phyloP scores from a whole-genome alignment of 2,113 vertebrate genomes.

The Plecturocebus donacophilus region DNA sequence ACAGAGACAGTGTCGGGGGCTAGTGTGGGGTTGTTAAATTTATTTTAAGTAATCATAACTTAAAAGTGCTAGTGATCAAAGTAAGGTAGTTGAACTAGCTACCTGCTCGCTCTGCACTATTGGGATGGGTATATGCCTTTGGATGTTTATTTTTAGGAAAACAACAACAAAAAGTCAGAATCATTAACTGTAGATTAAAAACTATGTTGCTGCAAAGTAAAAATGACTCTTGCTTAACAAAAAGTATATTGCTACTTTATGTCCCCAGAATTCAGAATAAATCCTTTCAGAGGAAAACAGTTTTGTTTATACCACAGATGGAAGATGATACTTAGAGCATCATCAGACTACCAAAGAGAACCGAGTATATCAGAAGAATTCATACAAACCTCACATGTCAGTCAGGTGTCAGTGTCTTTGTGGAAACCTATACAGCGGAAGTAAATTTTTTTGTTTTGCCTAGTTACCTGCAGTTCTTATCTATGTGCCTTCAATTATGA shows the following conservation, averaged over 20 bases:
- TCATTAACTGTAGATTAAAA: neutral
- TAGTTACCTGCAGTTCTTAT: neutral
- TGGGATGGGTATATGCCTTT: neutral
- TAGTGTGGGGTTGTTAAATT: neutral
- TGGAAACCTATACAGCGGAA: neutral
- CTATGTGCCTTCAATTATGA: neutral
- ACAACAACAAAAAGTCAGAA: neutral
- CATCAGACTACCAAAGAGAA: constrained; percentile 3
- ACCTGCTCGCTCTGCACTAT: neutral
- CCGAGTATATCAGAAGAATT: neutral
- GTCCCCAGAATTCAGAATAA: neutral
- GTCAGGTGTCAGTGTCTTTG: neutral
- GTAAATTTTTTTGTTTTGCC: neutral
- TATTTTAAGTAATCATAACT: neutral
- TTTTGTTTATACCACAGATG: neutral
- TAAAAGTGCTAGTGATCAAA: neutral
- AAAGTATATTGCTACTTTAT: neutral
- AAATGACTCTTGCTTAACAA: neutral
- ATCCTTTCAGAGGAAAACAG: neutral
- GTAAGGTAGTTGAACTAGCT: neutral
- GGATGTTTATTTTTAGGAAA: neutral
- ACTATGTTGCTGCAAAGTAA: neutral
- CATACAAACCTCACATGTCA: neutral
- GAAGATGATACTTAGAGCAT: neutral
- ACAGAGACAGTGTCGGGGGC: neutral